Conservation (phyloP, 2,113 vertebrate species). For the Gallinago undulata region DNA sequence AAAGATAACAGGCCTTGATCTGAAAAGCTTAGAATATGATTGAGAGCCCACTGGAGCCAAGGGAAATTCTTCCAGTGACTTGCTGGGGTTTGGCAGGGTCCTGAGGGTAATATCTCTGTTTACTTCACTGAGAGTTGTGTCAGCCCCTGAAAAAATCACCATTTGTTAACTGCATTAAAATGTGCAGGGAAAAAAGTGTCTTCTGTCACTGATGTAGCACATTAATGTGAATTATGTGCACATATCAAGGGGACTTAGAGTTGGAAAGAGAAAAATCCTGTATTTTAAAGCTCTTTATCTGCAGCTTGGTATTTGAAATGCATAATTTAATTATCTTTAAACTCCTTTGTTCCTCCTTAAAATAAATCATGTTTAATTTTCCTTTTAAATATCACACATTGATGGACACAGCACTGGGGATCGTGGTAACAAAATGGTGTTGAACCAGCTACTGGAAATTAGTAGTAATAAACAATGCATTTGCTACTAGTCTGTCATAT, state of each 20-base stretch:
- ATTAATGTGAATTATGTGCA: background rate
- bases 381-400: slow-evolving; percentile 16
- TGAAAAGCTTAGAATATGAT: slow-evolving; percentile 10
- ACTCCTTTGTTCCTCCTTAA: slow-evolving; percentile 34
- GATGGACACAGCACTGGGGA: slow-evolving; percentile 5
- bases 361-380: slow-evolving; percentile 38
- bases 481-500: slow-evolving; percentile 52
- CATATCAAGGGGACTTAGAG: background rate
- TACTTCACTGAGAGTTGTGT: slow-evolving; percentile 6
- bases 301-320: slow-evolving; percentile 51
- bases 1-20: background rate
- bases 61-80: background rate
- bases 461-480: slow-evolving; percentile 59
- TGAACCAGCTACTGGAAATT: slow-evolving; percentile 62
- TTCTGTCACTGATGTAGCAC: background rate
- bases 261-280: background rate
- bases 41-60: background rate
- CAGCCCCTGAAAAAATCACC: background rate
- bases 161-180: slow-evolving; percentile 23
- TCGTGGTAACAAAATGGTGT: slow-evolving; percentile 42
- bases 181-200: background rate
- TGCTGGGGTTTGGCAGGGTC: slow-evolving; percentile 8
- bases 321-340: slow-evolving; percentile 52
- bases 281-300: slow-evolving; percentile 20
- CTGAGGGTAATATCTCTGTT: slow-evolving; percentile 22